Evolutionary conservation across 37 sponge, comb jelly and placozoan species (phyloP), one percentile per base, ranked within the genome.

Genomic region (Bolinopsis microptera): DNA sequence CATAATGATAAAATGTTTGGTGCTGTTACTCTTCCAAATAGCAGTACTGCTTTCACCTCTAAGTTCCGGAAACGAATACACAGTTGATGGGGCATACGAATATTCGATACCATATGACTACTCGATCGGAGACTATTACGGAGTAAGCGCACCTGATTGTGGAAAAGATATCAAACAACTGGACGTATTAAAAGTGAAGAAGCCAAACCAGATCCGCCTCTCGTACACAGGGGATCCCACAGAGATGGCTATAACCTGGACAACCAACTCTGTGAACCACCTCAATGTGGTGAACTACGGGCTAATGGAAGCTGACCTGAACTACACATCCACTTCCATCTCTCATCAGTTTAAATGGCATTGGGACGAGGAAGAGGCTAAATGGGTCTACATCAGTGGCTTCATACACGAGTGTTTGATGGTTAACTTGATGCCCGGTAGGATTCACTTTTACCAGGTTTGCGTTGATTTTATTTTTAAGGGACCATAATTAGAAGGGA

Each of bases 371-470:
- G 90, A 40, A 8, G 26, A 22, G 36, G 36, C 48, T 38, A 36
- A 77, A 21, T 86, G 13, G 28, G 5, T 27, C 30, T 86, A 86
- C 90, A 86, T 48, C 1, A 86, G 90, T 40, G 90, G 90, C 23
- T 86, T 86, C 48, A 86, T 86, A 38, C 90, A 86, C 90, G 90
- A 86, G 90, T 28, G 38, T 41, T 48, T 86, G 8, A 86, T 86
- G 90, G 90, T 86, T 27, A 86, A 86, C 90, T 48, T 86, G 48
- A 38, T 33, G 2, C 90, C 90, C 26, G 90, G 90, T 21, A 41
- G 24, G 41, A 86, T 33, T 1, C 61, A 86, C 90, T 86, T 40
- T 39, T 86, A 86, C 35, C 90, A 86, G 90, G 90, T 40, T 5
- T 18, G 68, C 13, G n/a, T n/a, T n/a, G n/a, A n/a, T n/a, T 22